Percentiles rank a stretch among this genome's conserved stretches.
phyloP scores from a whole-genome alignment of 2,113 vertebrate genomes.

The Junco hyemalis region DNA sequence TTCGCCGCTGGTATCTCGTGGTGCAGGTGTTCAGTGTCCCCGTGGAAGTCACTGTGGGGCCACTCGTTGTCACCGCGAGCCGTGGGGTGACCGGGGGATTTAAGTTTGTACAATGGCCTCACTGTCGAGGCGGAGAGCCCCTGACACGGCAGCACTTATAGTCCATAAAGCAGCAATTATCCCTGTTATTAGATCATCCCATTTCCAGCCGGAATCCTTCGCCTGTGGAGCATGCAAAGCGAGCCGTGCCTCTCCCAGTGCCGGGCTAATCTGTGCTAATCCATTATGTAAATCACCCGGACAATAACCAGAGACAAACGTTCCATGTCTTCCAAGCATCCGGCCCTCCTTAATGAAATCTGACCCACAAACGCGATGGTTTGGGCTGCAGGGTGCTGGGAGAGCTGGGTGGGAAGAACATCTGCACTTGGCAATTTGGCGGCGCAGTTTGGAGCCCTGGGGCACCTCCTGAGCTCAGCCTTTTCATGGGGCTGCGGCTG shows the following conservation, averaged over 20 bases:
- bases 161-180: conserved; percentile 64
- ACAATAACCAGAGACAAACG: conserved; percentile 44
- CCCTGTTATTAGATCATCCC: conserved; percentile 63
- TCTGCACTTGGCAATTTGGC: not conserved
- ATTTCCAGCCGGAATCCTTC: conserved; percentile 49
- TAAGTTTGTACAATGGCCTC: conserved; percentile 5
- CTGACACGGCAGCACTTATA: conserved; percentile 35
- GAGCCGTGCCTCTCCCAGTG: not conserved
- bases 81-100: not conserved
- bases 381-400: not conserved
- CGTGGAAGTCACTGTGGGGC: not conserved
- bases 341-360: not conserved
- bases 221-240: conserved; percentile 41
- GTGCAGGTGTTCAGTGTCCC: not conserved
- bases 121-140: conserved; percentile 4
- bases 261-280: conserved; percentile 48
- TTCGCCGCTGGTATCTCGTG: not conserved
- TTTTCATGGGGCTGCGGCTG: not conserved
- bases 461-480: not conserved
- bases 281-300: conserved; percentile 54
- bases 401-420: not conserved
- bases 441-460: not conserved
- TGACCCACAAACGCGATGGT: not conserved
- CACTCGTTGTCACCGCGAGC: not conserved
- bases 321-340: not conserved